A percentile compares a stretch with the other conserved stretches of the same genome.
Evolutionary conservation across 2,113 vertebrate species (phyloP).

Genomic region (Oryzias javanicus): DNA sequence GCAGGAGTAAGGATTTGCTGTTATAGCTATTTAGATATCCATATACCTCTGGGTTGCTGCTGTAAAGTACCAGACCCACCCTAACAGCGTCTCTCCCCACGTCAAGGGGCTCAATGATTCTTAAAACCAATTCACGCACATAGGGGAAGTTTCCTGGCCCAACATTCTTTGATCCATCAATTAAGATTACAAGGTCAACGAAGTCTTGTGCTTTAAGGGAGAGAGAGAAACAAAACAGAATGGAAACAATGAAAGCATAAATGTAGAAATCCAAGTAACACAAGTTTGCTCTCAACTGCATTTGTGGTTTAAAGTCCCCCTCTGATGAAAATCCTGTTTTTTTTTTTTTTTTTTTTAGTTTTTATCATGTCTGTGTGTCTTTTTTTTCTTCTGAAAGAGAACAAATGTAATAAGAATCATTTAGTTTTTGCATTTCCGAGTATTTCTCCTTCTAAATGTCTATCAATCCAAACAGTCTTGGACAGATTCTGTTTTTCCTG

Average conservation of each 20-base stretch:
- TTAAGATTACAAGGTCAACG: slow-evolving; percentile 98
- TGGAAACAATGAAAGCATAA: slow-evolving; percentile 93
- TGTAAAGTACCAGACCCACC: slow-evolving; percentile 91
- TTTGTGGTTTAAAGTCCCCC: too few species aligned
- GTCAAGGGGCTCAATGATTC: slow-evolving; percentile 89
- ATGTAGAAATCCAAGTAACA: slow-evolving; percentile 76
- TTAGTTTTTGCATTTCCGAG: too few species aligned
- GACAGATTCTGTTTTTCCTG: too few species aligned
- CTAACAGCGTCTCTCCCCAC: slow-evolving; percentile 86
- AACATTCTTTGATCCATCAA: slow-evolving; percentile 98
- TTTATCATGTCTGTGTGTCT: too few species aligned
- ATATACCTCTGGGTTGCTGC: slow-evolving; percentile 79
- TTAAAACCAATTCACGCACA: slow-evolving; percentile 90
- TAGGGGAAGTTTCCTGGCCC: slow-evolving; percentile 89
- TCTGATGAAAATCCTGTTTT: too few species aligned
- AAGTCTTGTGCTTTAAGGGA: slow-evolving; percentile 91
- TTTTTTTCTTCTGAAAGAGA: too few species aligned
- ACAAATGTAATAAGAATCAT: too few species aligned
- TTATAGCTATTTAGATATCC: slow-evolving; percentile 88
- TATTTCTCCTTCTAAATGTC: too few species aligned
- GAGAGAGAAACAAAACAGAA: slow-evolving; percentile 82
- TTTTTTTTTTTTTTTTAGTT: too few species aligned
- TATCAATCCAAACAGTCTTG: too few species aligned
- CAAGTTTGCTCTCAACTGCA: slow-evolving; percentile 13
- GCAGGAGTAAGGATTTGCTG: slow-evolving; percentile 83